A percentile compares a stretch with the other conserved stretches of the same genome.
Evolutionary conservation across 1,140 invertebrate genomes (phyloP).

Genomic region (Brachionus angularis): DNA sequence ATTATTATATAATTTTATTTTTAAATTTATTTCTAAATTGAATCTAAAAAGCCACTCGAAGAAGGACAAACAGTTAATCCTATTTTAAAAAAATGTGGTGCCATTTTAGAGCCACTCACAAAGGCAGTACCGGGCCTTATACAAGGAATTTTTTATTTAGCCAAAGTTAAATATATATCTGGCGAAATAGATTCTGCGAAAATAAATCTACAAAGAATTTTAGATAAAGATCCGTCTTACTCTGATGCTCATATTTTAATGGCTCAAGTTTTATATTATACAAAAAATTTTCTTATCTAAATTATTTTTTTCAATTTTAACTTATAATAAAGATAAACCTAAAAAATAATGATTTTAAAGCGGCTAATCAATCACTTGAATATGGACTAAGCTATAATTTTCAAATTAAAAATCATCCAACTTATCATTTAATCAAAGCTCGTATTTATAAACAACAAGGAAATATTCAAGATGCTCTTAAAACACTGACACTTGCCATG

Average conservation of each 20-base stretch:
- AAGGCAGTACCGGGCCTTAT: slow-evolving; percentile 76
- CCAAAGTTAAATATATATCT: slow-evolving; percentile 72
- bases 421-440: slow-evolving; percentile 81
- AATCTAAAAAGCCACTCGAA: slow-evolving; percentile 52
- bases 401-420: slow-evolving; percentile 75
- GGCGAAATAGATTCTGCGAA: slow-evolving; percentile 64
- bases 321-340: slow-evolving; percentile 65
- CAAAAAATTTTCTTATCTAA: not conserved
- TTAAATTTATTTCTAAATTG: slow-evolving; percentile 37
- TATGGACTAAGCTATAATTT: slow-evolving; percentile 84
- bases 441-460: slow-evolving; percentile 73
- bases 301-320: slow-evolving; percentile 41
- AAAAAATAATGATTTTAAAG: slow-evolving; percentile 68
- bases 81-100: slow-evolving; percentile 62
- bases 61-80: slow-evolving; percentile 59
- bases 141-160: slow-evolving; percentile 69
- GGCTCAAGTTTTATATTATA: slow-evolving; percentile 65
- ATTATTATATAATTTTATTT: not conserved
- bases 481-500: slow-evolving; percentile 70
- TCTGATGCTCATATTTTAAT: slow-evolving; percentile 78
- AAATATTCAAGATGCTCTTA: slow-evolving; percentile 69
- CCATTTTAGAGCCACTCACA: slow-evolving; percentile 69
- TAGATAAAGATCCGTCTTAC: slow-evolving; percentile 71
- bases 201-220: slow-evolving; percentile 65
- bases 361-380: slow-evolving; percentile 78